Evolutionary conservation across 2,113 vertebrate species (phyloP).

Genomic region (Brevimyrus niger): DNA sequence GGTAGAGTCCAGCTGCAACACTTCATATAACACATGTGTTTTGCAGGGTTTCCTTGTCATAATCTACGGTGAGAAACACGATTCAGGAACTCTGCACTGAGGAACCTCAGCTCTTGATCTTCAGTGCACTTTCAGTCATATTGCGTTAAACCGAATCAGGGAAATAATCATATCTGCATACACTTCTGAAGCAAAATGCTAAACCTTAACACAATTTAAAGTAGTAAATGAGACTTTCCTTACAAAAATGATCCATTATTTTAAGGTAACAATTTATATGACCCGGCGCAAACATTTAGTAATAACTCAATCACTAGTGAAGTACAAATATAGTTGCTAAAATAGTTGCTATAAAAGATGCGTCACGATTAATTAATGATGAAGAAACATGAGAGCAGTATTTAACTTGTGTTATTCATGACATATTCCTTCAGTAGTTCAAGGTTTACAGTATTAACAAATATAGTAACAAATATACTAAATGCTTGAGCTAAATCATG

Average conservation of each 20-base stretch:
- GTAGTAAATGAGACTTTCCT: not conserved
- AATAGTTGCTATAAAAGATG: not conserved
- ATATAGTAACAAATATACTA: not conserved
- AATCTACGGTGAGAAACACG: not conserved
- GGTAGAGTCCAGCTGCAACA: not conserved
- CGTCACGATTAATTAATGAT: not conserved
- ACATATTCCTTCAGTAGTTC: not conserved
- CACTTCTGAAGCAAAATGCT: not conserved
- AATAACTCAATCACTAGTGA: not conserved
- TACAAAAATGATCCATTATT: not conserved
- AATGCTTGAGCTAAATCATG: not conserved
- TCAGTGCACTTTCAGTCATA: not conserved
- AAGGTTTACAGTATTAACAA: not conserved
- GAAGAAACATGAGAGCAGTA: not conserved
- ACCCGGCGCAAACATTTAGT: not conserved
- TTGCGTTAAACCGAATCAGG: not conserved
- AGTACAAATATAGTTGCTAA: not conserved
- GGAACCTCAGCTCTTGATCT: not conserved
- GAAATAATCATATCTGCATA: not conserved
- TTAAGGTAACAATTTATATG: too few species aligned
- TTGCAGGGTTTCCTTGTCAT: not conserved
- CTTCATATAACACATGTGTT: not conserved
- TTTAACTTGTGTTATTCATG: not conserved
- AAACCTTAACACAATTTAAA: not conserved
- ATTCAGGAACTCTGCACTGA: not conserved